phyloP scores from a whole-genome alignment of 2,797 vertebrate genomes.

The Carduelis carduelis region DNA sequence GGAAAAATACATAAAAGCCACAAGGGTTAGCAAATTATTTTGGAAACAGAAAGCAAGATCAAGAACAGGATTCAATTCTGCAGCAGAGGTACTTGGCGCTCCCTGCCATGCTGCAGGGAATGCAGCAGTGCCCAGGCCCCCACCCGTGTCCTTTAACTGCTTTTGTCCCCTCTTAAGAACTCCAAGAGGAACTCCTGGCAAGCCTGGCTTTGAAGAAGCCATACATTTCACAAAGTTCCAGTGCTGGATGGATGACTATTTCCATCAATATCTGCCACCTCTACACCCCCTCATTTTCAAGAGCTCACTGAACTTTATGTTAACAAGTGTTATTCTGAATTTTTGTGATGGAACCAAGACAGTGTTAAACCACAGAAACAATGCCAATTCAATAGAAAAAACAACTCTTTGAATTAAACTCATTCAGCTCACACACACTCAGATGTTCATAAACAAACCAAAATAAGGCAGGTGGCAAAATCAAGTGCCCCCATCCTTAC shows the following conservation, averaged over 20 bases:
- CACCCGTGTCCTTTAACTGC: background rate
- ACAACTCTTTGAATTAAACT: background rate
- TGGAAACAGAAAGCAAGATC: background rate
- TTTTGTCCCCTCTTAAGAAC: background rate
- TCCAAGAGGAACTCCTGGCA: background rate
- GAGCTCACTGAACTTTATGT: background rate
- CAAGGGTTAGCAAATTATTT: slow-evolving; percentile 1
- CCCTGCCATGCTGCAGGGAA: background rate
- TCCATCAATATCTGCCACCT: background rate
- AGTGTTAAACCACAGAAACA: background rate
- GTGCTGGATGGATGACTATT: background rate
- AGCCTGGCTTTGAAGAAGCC: background rate
- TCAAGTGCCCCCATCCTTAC: accelerated
- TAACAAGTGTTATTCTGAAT: background rate
- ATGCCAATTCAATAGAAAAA: background rate
- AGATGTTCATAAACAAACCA: accelerated
- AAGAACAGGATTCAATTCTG: background rate
- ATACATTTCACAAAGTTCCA: background rate
- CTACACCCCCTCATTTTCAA: background rate
- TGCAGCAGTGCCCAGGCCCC: background rate
- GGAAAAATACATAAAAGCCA: slow-evolving; percentile 71
- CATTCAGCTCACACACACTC: background rate
- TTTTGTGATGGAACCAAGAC: background rate
- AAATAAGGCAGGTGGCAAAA: background rate
- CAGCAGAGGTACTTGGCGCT: background rate